A percentile compares a stretch with the other conserved stretches of the same genome.
phyloP scores from a whole-genome alignment of 2,888 invertebrate genomes.

The Lydus trimaculatus region DNA sequence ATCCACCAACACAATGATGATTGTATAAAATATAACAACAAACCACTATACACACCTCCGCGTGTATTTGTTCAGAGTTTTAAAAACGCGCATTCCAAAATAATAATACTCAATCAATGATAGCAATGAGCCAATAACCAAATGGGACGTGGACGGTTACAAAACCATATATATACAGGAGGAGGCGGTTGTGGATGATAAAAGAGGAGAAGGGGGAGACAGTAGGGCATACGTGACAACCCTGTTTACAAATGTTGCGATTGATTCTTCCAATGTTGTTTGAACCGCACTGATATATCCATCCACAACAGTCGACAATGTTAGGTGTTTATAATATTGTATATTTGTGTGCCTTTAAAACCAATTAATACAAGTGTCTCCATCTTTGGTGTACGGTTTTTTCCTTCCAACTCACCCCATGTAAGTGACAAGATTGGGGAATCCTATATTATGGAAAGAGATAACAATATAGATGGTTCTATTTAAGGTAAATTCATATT shows the following conservation, averaged over 20 bases:
- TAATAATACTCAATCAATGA: conserved; percentile 64
- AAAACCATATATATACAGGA: conserved; percentile 42
- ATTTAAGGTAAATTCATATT: not conserved
- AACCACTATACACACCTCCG: conserved; percentile 37
- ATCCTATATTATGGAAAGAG: not conserved
- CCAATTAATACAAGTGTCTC: not conserved
- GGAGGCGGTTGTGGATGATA: conserved; percentile 35
- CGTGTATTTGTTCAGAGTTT: conserved; percentile 60
- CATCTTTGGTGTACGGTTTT: not conserved
- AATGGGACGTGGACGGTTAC: conserved; percentile 59
- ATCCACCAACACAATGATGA: conserved; percentile 44
- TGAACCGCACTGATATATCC: conserved; percentile 59
- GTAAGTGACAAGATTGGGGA: too few relatives aligned
- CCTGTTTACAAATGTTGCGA: conserved; percentile 64
- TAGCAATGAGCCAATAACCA: conserved; percentile 64
- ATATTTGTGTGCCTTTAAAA: not conserved
- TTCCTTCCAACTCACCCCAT: not conserved
- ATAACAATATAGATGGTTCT: not conserved
- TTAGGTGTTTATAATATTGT: conserved; percentile 1
- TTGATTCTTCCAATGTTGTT: conserved; percentile 63
- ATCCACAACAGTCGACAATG: conserved; percentile 45
- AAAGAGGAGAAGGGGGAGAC: conserved; percentile 3
- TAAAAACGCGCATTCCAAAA: conserved; percentile 64
- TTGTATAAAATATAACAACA: conserved; percentile 17
- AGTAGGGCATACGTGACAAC: conserved; percentile 59